Conservation (phyloP, 2,797 vertebrate species). For the Columba guinea region DNA sequence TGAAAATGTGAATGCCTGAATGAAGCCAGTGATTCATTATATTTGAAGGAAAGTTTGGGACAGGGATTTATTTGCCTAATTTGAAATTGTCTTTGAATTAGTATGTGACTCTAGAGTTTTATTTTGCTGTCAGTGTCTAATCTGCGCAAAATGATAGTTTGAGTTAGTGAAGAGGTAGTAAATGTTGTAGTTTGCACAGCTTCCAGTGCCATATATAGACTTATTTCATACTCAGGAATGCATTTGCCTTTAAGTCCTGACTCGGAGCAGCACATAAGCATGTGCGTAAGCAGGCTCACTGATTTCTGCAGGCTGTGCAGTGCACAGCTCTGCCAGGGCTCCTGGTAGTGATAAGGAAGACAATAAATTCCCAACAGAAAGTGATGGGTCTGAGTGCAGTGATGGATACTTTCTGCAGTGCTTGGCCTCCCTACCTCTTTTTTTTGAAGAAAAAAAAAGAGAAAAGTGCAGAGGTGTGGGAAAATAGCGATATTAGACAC, state of each 20-base stretch:
- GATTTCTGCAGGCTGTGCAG: background rate
- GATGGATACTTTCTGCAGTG: background rate
- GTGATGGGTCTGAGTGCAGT: rapidly evolving
- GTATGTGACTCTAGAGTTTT: background rate
- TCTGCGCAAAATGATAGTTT: background rate
- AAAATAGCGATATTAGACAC: background rate
- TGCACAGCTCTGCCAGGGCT: background rate
- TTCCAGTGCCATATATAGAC: background rate
- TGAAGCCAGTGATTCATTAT: background rate
- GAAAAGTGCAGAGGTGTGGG: background rate
- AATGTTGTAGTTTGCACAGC: background rate
- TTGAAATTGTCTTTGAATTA: conserved; percentile 20
- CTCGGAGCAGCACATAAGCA: background rate
- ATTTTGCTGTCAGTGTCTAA: conserved; percentile 7
- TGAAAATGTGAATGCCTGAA: background rate
- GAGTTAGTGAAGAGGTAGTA: background rate
- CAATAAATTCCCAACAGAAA: background rate
- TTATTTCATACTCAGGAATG: background rate
- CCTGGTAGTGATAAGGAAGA: background rate
- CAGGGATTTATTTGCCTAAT: background rate
- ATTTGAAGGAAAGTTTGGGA: background rate
- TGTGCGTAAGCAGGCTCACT: background rate
- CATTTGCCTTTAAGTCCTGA: background rate
- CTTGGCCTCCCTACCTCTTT: background rate
- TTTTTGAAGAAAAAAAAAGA: too few species aligned